A percentile compares a stretch with the other conserved stretches of the same genome.
Conservation (phyloP, 2,797 vertebrate species). For the Astyanax mexicanus region DNA sequence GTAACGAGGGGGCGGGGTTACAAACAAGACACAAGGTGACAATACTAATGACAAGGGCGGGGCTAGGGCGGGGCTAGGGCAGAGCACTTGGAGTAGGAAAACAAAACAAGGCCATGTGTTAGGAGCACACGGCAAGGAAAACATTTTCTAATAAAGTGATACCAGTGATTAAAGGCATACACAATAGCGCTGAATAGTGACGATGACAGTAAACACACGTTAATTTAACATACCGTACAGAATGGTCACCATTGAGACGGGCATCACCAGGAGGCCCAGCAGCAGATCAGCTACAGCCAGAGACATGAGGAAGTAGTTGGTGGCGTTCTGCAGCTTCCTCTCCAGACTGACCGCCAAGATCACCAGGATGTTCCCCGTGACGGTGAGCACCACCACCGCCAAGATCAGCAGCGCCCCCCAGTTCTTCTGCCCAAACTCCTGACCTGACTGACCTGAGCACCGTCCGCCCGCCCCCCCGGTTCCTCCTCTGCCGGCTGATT, state of each 20-base stretch:
- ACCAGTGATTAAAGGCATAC: too few relatives aligned
- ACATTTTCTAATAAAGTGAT: too few relatives aligned
- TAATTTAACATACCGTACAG: constrained; percentile 86
- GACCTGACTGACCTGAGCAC: not conserved
- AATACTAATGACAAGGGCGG: too few relatives aligned
- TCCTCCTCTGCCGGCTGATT: constrained; percentile 70
- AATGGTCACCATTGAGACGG: constrained; percentile 95
- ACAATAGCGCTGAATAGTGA: too few relatives aligned
- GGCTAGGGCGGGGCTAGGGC: too few relatives aligned
- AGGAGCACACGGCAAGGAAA: too few relatives aligned
- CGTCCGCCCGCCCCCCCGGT: constrained; percentile 44
- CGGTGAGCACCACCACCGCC: constrained; percentile 87
- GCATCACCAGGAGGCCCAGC: constrained; percentile 95
- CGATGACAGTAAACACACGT: too few relatives aligned
- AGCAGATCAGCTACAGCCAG: constrained; percentile 97
- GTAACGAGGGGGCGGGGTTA: too few relatives aligned
- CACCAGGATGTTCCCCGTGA: constrained; percentile 95
- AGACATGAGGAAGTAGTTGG: constrained; percentile 98
- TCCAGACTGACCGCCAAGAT: constrained; percentile 96
- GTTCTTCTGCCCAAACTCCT: constrained; percentile 81
- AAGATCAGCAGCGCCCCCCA: constrained; percentile 92
- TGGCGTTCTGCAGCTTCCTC: constrained; percentile 97
- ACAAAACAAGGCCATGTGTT: too few relatives aligned
- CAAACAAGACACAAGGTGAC: too few relatives aligned
- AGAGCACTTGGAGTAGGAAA: too few relatives aligned